A percentile compares a stretch with the other conserved stretches of the same genome.
phyloP scores from a whole-genome alignment of 2,888 invertebrate species.

The Pterostichus madidus region DNA sequence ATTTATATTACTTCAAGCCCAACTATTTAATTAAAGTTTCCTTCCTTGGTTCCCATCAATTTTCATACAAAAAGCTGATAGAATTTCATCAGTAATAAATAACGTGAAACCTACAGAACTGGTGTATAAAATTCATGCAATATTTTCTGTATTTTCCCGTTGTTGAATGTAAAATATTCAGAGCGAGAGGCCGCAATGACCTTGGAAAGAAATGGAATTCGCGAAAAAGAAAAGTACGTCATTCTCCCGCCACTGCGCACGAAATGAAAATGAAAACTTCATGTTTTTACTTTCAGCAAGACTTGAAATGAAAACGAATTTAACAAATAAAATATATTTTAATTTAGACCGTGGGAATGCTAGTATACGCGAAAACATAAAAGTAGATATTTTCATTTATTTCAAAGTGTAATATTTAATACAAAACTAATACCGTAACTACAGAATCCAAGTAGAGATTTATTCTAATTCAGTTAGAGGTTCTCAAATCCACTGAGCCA shows the following conservation, averaged over 20 bases:
- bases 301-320: neutral
- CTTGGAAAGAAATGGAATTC: constrained; percentile 42
- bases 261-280: constrained; percentile 33
- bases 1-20: constrained; percentile 3
- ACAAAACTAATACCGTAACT: too few relatives aligned
- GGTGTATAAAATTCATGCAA: constrained; percentile 38
- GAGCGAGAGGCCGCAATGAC: constrained; percentile 15
- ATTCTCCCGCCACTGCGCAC: neutral
- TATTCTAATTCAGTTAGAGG: too few relatives aligned
- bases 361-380: too few relatives aligned
- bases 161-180: constrained; percentile 47
- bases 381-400: neutral
- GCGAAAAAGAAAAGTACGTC: constrained; percentile 32
- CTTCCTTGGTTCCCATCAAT: neutral
- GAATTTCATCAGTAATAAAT: constrained; percentile 34
- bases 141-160: constrained; percentile 32
- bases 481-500: too few relatives aligned
- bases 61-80: constrained; percentile 39
- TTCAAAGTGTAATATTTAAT: too few relatives aligned
- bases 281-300: constrained; percentile 31
- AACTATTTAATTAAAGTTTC: constrained; percentile 21
- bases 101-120: neutral
- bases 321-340: too few relatives aligned
- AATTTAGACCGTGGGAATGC: too few relatives aligned
- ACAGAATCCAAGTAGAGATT: too few relatives aligned